Evolutionary conservation across 92 coral and sea anemone genomes (phyloP), one percentile per base, ranked within the genome.

Genomic region (Phenganax stokvisi): DNA sequence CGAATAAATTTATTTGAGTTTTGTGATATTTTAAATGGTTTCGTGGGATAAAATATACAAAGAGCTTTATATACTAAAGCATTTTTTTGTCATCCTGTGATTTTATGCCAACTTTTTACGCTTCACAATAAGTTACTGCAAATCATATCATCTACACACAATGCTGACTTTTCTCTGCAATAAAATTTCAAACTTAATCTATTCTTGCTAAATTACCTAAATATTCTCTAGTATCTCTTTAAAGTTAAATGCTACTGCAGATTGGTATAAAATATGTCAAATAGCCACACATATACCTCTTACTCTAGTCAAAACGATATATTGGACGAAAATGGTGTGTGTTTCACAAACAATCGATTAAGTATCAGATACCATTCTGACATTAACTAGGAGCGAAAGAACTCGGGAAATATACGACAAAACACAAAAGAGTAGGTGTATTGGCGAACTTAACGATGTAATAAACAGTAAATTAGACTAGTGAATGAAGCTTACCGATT

Each of bases 401-500:
- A 68, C 16, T 13, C 31, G 31, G 3, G 13, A 68, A 68, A 68
- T 3, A 30, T 51, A 51, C 17, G 9, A 13, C 11, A 9, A 68
- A 68, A 68, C 16, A 68, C 54, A 68, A 68, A 16, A 30, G 73
- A 37, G 47, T 68, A 68, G 73, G 73, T 30, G 73, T 29, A n/a
- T 68, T 68, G 29, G 16, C 52, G 0, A 30, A 12, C 17, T 28
- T 68, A 68, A 28, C 73, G 54, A 68, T 51, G 47, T 68, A 27
- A 30, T 12, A 68, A 68, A 53, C 54, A 68, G 17, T 68, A 68
- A 68, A 68, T 25, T 51, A 68, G 16, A 10, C 12, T 30, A 30
- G 13, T 20, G 12, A 37, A 61, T 68, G n/a, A 12, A 12, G 87
- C 74, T 4, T 87, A 96, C 99, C 97, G 92, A 89, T 56, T 92